These are phyloP conservation scores for Ornithoptera alexandrae DNA, from an alignment of 2,888 invertebrate species.

Conservation along the genomic window DNA sequence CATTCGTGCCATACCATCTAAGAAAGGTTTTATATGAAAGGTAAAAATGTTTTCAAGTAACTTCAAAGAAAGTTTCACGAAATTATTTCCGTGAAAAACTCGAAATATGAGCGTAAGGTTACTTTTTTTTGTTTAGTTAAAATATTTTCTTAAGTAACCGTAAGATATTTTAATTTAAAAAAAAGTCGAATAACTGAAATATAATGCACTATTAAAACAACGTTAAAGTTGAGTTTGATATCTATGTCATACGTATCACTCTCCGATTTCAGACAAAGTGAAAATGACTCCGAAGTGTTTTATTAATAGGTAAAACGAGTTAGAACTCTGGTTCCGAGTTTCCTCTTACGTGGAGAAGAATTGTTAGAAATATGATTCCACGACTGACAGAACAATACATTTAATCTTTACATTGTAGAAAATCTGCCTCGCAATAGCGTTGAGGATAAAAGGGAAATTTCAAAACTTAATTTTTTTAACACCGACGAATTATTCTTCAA, in stretches of 20 bases:
- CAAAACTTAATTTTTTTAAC: conserved; percentile 11
- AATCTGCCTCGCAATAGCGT: conserved; percentile 53
- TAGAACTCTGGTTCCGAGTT: conserved; percentile 59
- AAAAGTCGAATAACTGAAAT: not conserved
- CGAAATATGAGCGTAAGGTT: not conserved
- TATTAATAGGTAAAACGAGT: conserved; percentile 63
- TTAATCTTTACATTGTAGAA: conserved; percentile 66
- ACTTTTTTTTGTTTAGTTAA: not conserved
- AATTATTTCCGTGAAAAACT: not conserved
- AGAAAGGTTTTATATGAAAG: not conserved
- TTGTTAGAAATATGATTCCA: conserved; percentile 67
- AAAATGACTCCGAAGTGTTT: conserved; percentile 56
- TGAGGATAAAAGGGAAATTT: conserved; percentile 41
- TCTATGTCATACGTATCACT: conserved; percentile 42
- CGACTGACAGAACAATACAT: conserved; percentile 70
- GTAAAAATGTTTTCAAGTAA: conserved; percentile 4
- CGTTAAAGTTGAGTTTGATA: conserved; percentile 1
- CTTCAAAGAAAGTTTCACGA: not conserved
- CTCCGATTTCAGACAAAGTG: conserved; percentile 57
- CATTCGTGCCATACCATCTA: not conserved
- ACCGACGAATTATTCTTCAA: conserved; percentile 18
- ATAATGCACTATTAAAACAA: not conserved
- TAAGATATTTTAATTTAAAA: not conserved
- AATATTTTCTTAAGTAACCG: not conserved
- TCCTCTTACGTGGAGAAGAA: conserved; percentile 61